phyloP scores from a whole-genome alignment of 2,888 invertebrate genomes.

The Andrena bucephala region DNA sequence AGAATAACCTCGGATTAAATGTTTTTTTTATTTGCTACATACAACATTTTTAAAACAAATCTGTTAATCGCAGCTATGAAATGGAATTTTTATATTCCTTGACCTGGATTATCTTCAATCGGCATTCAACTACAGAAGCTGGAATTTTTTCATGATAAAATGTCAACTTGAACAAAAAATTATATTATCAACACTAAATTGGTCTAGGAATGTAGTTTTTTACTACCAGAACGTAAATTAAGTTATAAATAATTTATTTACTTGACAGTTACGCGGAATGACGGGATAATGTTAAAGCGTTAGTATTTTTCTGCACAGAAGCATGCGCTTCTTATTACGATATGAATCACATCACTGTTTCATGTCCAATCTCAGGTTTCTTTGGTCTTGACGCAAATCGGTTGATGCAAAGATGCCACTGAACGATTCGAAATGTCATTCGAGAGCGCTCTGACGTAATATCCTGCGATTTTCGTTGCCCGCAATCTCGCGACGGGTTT shows the following conservation, averaged over 20 bases:
- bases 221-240: neutral
- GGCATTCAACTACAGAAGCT: too few relatives aligned
- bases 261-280: neutral
- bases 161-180: too few relatives aligned
- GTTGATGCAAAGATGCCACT: slow-evolving; percentile 17
- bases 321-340: neutral
- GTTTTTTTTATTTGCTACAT: too few relatives aligned
- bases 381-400: slow-evolving; percentile 24
- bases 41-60: too few relatives aligned
- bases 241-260: neutral
- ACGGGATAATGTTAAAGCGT: neutral
- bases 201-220: neutral
- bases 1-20: too few relatives aligned
- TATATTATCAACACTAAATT: too few relatives aligned
- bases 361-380: slow-evolving; percentile 17
- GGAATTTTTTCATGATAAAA: too few relatives aligned
- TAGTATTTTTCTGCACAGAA: slow-evolving; percentile 1
- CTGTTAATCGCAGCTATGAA: too few relatives aligned
- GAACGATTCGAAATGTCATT: slow-evolving; percentile 31
- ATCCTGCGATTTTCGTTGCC: slow-evolving; percentile 39
- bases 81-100: too few relatives aligned
- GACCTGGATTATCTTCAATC: too few relatives aligned
- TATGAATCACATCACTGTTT: slow-evolving; percentile 24
- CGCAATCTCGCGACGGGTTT: slow-evolving; percentile 18
- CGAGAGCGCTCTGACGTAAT: slow-evolving; percentile 14